Conservation (phyloP, 2,888 invertebrate genomes). For the Oligia strigilis region DNA sequence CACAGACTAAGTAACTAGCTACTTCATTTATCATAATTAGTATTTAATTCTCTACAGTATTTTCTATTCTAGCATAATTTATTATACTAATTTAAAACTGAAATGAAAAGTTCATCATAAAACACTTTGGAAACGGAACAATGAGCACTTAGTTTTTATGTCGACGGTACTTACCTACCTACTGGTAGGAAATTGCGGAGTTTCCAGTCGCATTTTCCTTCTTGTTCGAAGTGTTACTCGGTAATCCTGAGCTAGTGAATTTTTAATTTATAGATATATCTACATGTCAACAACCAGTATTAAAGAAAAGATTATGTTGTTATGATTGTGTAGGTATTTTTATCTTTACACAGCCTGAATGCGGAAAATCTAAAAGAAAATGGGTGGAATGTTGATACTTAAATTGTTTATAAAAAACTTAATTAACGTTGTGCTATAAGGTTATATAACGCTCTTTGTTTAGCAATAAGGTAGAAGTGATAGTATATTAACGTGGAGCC, state of each 20-base stretch:
- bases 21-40: neutral
- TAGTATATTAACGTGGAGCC: conserved; percentile 20
- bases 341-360: neutral
- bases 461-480: conserved; percentile 33
- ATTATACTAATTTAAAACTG: neutral
- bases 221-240: conserved; percentile 3
- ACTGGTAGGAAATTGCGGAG: conserved; percentile 2
- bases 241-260: neutral
- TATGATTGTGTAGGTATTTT: neutral
- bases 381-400: neutral
- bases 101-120: conserved; percentile 12
- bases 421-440: neutral
- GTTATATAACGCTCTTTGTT: conserved; percentile 13
- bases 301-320: neutral
- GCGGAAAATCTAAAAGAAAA: neutral
- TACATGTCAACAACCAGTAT: no score
- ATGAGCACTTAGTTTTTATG: conserved; percentile 43
- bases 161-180: neutral
- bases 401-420: neutral
- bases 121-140: conserved; percentile 19
- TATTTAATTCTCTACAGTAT: neutral
- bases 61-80: neutral
- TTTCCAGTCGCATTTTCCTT: conserved; percentile 39
- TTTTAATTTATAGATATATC: no score
- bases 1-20: neutral